Base-by-base conservation (phyloP, 2,888 invertebrate species). In the Caenorhabditis sp. region DNA sequence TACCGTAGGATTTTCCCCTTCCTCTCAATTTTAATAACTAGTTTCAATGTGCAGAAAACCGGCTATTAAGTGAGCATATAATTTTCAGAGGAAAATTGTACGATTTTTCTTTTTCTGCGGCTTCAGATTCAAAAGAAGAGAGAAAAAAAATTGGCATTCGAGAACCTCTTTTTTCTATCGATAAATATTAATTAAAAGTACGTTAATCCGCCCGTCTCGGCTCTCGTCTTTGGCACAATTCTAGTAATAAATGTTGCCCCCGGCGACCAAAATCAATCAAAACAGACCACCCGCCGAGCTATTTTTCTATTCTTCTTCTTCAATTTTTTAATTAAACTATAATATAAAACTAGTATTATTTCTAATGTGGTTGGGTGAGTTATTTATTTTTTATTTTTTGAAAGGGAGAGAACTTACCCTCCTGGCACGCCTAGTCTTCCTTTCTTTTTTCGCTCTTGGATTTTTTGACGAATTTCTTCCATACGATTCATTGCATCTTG, bases 401-500 rank as follows among this genome's bases (percentile, higher is more conserved):
- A n/a, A n/a, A n/a, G n/a, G n/a, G n/a, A 43, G 3, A 58, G 51
- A 31, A 31, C 57, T 59, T 60, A 71, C 71, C 79, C 77, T 55
- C 77, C 79, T 37, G 79, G 62, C n/a, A 66, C 69, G 31, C 69
- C 77, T 31, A 79, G 21, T 36, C 79, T 62, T n/a, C 79, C 78
- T 64, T 78, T 79, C 62, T 77, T 76, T 63, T 69, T 78, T 36
- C 83, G 76, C 55, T 84, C 85, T 51, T 84, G 83, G 24, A 85
- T 82, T 64, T 76, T 81, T 62, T 83, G 83, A n/a, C 81, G 62
- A 54, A 85, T 76, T 58, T 84, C 82, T 65, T 84, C 84, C 84
- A 85, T 83, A 24, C 70, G 54, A 69, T 76, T 73, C 51, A 79
- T 31, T 36, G 65, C 68, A 8, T 77, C 80, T 43, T 78, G 76